These are phyloP conservation scores for Porites rus DNA, from an alignment of 92 coral and sea anemone genomes.

Conservation along the genomic window DNA sequence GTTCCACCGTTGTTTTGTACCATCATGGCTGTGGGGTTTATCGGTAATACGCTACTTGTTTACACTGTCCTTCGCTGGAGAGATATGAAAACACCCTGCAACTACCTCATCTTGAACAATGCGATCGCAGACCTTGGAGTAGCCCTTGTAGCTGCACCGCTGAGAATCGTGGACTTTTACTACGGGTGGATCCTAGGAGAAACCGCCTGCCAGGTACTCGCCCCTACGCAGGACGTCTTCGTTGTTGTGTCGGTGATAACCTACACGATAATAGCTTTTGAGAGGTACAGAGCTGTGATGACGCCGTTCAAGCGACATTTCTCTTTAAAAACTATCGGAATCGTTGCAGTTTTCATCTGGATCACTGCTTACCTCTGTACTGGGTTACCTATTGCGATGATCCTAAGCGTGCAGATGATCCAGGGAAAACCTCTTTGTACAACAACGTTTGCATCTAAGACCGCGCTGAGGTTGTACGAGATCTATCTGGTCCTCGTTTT, in stretches of 20 bases:
- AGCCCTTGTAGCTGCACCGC: slow-evolving; percentile 65
- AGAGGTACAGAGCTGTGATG: slow-evolving; percentile 69
- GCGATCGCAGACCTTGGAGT: slow-evolving; percentile 75
- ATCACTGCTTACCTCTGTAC: slow-evolving; percentile 45
- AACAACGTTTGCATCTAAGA: slow-evolving; percentile 27
- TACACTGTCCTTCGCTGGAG: slow-evolving; percentile 71
- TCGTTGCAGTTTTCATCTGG: slow-evolving; percentile 54
- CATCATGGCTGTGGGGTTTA: slow-evolving; percentile 56
- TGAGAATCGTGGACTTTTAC: slow-evolving; percentile 64
- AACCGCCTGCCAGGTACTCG: slow-evolving; percentile 55
- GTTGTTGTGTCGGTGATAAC: slow-evolving; percentile 71
- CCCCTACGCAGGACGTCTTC: slow-evolving; percentile 72
- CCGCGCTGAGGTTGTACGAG: slow-evolving; percentile 51
- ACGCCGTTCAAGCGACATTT: slow-evolving; percentile 73
- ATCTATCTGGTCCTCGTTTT: slow-evolving; percentile 67
- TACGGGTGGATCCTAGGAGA: slow-evolving; percentile 81
- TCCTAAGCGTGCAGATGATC: background rate
- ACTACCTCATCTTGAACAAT: slow-evolving; percentile 72
- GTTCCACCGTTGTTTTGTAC: slow-evolving; percentile 47
- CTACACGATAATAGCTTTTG: slow-evolving; percentile 75
- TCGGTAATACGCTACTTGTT: slow-evolving; percentile 67
- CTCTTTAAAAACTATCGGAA: slow-evolving; percentile 39
- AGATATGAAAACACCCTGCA: slow-evolving; percentile 80
- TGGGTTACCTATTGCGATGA: slow-evolving; percentile 62
- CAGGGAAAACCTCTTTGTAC: slow-evolving; percentile 23